Base-by-base conservation (phyloP, 1,140 invertebrate genomes). In the Acromyrmex charruanus region DNA sequence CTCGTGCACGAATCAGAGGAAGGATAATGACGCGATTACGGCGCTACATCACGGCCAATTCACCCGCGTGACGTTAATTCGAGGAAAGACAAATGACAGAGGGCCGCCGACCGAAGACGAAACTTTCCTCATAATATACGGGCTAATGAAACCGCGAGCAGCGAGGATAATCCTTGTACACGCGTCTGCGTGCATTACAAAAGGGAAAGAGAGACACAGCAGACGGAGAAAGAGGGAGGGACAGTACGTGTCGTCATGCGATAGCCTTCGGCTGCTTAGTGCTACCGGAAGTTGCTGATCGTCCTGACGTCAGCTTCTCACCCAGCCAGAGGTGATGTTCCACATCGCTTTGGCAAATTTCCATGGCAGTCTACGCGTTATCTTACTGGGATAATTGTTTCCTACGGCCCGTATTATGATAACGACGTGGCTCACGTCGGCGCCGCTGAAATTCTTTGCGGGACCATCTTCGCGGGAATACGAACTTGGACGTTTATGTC, bases 341-440 rank as follows among this genome's bases (percentile, higher is more conserved):
- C 9, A 6, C 25, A 5, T 35, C 39, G 53, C 55, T 89, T 92
- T 93, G 93, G 93, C 93, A 93, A 93, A 93, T 93, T 93, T 93
- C 92, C 92, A 93, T 89, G 71, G 65, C 72, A 66, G 74, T 53
- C 74, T 79, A 88, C 80, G 90, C 87, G 91, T 89, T 91, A 92
- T 93, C 93, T 92, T 93, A 93, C 91, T 7, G 65, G 75, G 92
- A 91, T 93, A 93, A 93, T 93, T 93, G 92, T 93, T 93, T 93
- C 92, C 91, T 87, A 81, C 90, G 63, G 68, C 53, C 25, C 55
- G 55, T 75, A 85, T 71, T 81, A 87, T 63, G 31, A 14, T 31
- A 77, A 63, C 49, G 71, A 21, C 49, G 72, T 12, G 59, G 44
- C n/a, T 51, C 21, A 25, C 12, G 58, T 58, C 44, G 66, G n/a